phyloP scores from a whole-genome alignment of 2,888 invertebrate genomes.

The Drosophila leonis region DNA sequence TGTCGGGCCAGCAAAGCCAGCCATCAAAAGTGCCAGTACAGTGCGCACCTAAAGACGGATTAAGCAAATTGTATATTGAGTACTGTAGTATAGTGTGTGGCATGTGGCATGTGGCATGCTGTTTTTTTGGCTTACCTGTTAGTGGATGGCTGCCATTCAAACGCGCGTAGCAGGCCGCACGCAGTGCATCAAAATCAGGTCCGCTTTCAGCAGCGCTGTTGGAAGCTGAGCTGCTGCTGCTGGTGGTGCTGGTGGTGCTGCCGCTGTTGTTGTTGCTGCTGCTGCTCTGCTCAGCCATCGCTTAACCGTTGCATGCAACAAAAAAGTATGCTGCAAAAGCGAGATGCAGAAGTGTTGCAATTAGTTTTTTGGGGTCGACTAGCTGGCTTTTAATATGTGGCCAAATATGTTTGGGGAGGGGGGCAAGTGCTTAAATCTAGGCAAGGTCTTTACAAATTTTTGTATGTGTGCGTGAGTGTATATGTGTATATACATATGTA shows the following conservation, averaged over 20 bases:
- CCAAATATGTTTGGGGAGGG: not conserved
- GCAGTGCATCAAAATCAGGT: constrained; percentile 78
- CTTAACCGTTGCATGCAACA: constrained; percentile 37
- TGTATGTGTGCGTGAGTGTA: not conserved
- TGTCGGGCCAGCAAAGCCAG: constrained; percentile 93
- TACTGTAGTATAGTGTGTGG: not conserved
- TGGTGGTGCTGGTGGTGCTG: constrained; percentile 22
- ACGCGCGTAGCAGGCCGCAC: constrained; percentile 77
- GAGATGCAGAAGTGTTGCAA: constrained; percentile 45
- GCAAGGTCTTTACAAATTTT: constrained; percentile 16
- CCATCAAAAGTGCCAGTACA: constrained; percentile 92
- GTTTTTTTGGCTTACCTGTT: constrained; percentile 64
- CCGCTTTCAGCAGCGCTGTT: constrained; percentile 55
- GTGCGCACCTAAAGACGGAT: constrained; percentile 86
- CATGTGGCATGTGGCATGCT: constrained; percentile 1
- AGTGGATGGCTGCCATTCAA: constrained; percentile 72
- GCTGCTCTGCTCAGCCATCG: constrained; percentile 61
- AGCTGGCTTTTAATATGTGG: constrained; percentile 45
- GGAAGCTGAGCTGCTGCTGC: constrained; percentile 2
- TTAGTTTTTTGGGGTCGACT: constrained; percentile 52
- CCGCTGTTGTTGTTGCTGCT: constrained; percentile 38
- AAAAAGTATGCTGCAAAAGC: constrained; percentile 34
- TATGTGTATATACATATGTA: not conserved
- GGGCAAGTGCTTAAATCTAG: constrained; percentile 35
- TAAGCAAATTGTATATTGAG: constrained; percentile 23